These are phyloP conservation scores for Drosophila simulans DNA, from an alignment of 1,140 invertebrate genomes.

Conservation along the genomic window DNA sequence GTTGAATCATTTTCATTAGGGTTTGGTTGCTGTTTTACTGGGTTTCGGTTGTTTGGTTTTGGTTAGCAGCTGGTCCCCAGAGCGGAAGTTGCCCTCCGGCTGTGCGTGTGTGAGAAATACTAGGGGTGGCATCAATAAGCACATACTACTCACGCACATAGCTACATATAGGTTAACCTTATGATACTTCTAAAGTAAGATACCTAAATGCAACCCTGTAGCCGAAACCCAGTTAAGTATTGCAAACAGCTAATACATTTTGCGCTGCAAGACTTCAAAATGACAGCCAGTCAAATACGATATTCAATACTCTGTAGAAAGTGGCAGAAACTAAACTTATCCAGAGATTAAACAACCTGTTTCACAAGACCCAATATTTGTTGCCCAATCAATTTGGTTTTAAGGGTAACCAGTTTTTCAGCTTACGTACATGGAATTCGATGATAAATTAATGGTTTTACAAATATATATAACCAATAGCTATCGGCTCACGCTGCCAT, in stretches of 20 bases:
- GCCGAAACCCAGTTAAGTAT: neutral
- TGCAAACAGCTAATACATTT: neutral
- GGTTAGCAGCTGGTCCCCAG: slow-evolving; percentile 34
- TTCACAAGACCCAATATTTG: too few relatives aligned
- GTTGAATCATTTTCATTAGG: slow-evolving; percentile 27
- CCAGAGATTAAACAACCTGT: too few relatives aligned
- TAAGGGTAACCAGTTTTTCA: neutral
- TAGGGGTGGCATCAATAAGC: slow-evolving; percentile 13
- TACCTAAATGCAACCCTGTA: neutral
- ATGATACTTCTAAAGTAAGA: neutral
- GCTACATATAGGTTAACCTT: neutral
- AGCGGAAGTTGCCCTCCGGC: slow-evolving; percentile 43
- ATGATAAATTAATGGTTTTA: neutral
- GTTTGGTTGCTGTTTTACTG: slow-evolving; percentile 25
- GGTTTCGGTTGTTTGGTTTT: slow-evolving; percentile 1
- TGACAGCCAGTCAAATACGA: neutral
- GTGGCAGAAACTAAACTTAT: neutral
- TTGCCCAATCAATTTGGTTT: too few relatives aligned
- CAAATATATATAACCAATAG: neutral
- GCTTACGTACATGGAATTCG: neutral
- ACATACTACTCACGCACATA: slow-evolving; percentile 3
- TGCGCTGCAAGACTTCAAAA: neutral
- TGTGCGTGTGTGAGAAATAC: slow-evolving; percentile 7
- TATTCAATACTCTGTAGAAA: neutral
- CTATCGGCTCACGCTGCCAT: slow-evolving; percentile 19